These are phyloP conservation scores for Denticeps clupeoides DNA, from an alignment of 2,797 vertebrate species.

Conservation along the genomic window DNA sequence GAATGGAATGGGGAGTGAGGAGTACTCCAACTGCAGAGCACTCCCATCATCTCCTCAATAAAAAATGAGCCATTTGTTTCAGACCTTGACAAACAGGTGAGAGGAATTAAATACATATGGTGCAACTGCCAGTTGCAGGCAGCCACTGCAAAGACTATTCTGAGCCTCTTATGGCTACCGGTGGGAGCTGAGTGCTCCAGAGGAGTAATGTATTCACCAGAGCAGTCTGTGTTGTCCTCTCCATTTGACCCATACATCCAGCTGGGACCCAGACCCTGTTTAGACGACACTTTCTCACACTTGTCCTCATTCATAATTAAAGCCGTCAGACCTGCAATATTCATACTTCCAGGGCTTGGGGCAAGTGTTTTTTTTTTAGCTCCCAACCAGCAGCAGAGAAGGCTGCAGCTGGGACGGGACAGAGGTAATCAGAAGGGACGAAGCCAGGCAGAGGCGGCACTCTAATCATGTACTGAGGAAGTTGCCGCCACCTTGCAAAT, in stretches of 20 bases:
- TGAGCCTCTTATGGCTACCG: no score
- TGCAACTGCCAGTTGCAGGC: neutral
- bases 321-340: conserved; percentile 54
- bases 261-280: conserved; percentile 39
- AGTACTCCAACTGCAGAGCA: neutral
- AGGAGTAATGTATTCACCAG: neutral
- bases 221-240: conserved; percentile 4
- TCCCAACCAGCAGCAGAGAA: conserved; percentile 42
- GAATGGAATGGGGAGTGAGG: neutral
- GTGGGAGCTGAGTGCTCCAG: no score
- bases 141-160: no score
- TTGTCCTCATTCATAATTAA: conserved; percentile 69
- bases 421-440: no score
- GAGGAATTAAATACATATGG: neutral
- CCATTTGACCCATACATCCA: conserved; percentile 10
- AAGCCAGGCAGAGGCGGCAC: no score
- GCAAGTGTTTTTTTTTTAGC: conserved; percentile 51
- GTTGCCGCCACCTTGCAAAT: no score
- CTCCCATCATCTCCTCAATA: neutral
- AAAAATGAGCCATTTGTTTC: neutral
- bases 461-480: no score
- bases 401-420: no score
- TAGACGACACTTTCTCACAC: conserved; percentile 49
- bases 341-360: conserved; percentile 49
- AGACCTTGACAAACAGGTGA: neutral